Percentiles rank a stretch among this genome's conserved stretches.
Conservation (phyloP, 2,888 invertebrate species). For the Hanleya hanleyi region DNA sequence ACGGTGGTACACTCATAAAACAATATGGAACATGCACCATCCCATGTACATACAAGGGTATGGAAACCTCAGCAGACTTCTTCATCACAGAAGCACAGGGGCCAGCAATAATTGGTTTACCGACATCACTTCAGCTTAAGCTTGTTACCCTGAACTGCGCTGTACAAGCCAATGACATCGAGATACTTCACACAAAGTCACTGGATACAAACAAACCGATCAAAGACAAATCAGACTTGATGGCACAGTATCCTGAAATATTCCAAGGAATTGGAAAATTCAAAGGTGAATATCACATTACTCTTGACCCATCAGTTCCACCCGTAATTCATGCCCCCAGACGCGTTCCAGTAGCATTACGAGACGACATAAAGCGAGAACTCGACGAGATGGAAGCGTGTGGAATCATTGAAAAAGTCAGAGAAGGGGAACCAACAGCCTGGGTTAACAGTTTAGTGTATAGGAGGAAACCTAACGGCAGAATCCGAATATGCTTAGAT, state of each 20-base stretch:
- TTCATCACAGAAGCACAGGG: background rate
- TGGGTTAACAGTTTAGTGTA: slow-evolving; percentile 23
- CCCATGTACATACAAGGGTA: background rate
- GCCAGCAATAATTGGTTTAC: background rate
- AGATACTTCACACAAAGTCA: no score
- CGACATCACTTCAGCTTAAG: background rate
- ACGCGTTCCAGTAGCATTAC: background rate
- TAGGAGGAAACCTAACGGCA: no score
- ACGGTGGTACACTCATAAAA: background rate
- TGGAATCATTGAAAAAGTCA: background rate
- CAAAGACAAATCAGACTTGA: background rate
- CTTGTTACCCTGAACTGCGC: background rate
- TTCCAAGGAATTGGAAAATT: slow-evolving; percentile 15
- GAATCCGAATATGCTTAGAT: slow-evolving; percentile 27
- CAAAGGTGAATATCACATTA: slow-evolving; percentile 2
- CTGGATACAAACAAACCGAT: slow-evolving; percentile 2
- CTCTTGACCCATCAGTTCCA: background rate
- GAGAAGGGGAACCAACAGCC: slow-evolving; percentile 20
- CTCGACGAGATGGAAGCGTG: background rate
- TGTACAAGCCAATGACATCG: background rate
- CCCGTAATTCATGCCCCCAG: slow-evolving; percentile 7
- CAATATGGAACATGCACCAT: background rate
- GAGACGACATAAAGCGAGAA: slow-evolving; percentile 4
- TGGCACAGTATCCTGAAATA: background rate
- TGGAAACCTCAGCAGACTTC: background rate